Evolutionary conservation across 92 coral and sea anemone species (phyloP).

Genomic region (Heliopora coerulea): DNA sequence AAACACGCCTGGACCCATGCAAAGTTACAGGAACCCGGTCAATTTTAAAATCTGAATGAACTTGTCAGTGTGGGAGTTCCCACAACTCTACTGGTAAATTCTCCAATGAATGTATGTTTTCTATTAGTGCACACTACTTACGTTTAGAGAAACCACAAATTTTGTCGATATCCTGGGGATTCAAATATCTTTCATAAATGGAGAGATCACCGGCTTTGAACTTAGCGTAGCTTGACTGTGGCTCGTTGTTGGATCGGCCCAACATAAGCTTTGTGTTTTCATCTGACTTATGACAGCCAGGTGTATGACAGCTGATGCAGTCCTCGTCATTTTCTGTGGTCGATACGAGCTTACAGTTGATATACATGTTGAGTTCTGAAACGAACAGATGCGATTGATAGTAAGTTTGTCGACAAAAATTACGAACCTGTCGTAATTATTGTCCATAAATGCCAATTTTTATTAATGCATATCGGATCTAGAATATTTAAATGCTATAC

Average conservation of each 20-base stretch:
- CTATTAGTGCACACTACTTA: too few relatives aligned
- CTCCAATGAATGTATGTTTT: too few relatives aligned
- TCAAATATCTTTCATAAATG: conserved; percentile 78
- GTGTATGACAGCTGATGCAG: conserved; percentile 84
- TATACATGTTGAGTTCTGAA: conserved; percentile 80
- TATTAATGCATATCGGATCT: too few relatives aligned
- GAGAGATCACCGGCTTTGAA: conserved; percentile 94
- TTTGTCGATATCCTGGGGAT: conserved; percentile 61
- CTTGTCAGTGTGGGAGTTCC: too few relatives aligned
- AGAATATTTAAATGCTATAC: too few relatives aligned
- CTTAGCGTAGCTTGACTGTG: conserved; percentile 85
- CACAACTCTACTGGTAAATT: too few relatives aligned
- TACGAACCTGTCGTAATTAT: too few relatives aligned
- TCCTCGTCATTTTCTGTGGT: conserved; percentile 69
- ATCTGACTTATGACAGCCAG: conserved; percentile 88
- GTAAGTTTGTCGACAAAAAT: too few relatives aligned
- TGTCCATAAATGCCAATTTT: too few relatives aligned
- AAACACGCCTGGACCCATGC: too few relatives aligned
- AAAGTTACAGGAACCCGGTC: too few relatives aligned
- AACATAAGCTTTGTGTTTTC: conserved; percentile 81
- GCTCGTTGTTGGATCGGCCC: conserved; percentile 90
- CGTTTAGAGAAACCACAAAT: conserved; percentile 63
- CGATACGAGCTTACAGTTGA: conserved; percentile 83
- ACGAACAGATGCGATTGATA: not conserved
- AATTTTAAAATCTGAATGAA: too few relatives aligned